phyloP scores from a whole-genome alignment of 1,140 invertebrate species.

The Choristoneura fumiferana region DNA sequence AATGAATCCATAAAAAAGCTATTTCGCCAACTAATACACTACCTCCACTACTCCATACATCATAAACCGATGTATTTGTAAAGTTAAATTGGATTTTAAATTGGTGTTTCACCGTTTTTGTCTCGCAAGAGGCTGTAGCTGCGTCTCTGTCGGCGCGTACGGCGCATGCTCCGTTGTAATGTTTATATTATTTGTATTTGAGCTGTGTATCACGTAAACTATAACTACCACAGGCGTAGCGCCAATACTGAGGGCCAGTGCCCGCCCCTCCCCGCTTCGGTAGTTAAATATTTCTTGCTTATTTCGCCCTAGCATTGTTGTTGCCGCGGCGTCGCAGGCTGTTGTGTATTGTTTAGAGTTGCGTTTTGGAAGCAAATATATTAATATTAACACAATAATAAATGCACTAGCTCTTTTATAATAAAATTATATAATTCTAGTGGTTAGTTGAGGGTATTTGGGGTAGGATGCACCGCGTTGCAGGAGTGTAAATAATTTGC shows the following conservation, averaged over 20 bases:
- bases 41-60: constrained; percentile 47
- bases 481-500: constrained; percentile 70
- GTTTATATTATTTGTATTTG: constrained; percentile 81
- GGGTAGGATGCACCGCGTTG: constrained; percentile 52
- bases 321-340: constrained; percentile 70
- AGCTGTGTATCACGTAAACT: constrained; percentile 80
- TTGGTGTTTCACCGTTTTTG: constrained; percentile 21
- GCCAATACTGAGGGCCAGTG: constrained; percentile 73
- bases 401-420: constrained; percentile 23
- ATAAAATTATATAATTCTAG: constrained; percentile 23
- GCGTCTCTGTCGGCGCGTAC: constrained; percentile 61
- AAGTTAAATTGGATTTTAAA: constrained; percentile 20
- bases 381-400: constrained; percentile 40
- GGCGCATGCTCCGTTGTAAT: constrained; percentile 74
- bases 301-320: constrained; percentile 79
- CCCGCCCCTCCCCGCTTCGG: constrained; percentile 66
- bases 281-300: constrained; percentile 81
- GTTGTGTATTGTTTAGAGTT: constrained; percentile 75
- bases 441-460: constrained; percentile 37
- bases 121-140: constrained; percentile 25
- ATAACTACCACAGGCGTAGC: constrained; percentile 78
- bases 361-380: constrained; percentile 59
- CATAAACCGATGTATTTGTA: constrained; percentile 16
- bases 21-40: constrained; percentile 56
- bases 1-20: constrained; percentile 74